A percentile compares a stretch with the other conserved stretches of the same genome.
These are phyloP conservation scores for Ornithorhynchus anatinus DNA, from an alignment of 2,113 vertebrate species.

Conservation along the genomic window DNA sequence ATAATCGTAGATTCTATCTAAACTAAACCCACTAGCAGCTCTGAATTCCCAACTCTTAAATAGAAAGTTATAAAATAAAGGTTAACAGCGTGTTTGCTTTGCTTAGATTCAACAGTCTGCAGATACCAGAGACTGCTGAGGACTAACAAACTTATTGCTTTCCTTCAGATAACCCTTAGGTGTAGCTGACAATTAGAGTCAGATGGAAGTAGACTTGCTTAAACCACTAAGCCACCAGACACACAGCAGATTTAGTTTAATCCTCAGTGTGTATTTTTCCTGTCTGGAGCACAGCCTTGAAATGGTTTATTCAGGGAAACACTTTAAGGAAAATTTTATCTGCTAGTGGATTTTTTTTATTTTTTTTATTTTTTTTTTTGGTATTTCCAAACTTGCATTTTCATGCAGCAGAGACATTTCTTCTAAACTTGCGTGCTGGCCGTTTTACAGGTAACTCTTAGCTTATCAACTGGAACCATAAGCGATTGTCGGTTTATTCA, in stretches of 20 bases:
- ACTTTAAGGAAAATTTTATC: too few relatives aligned
- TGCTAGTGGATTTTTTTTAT: too few relatives aligned
- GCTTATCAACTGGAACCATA: too few relatives aligned
- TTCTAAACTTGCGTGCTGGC: too few relatives aligned
- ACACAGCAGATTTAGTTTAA: neutral
- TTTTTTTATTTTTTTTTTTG: too few relatives aligned
- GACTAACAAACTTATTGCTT: neutral
- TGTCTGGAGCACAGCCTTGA: neutral
- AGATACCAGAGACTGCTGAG: neutral
- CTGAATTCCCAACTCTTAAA: neutral
- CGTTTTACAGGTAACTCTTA: too few relatives aligned
- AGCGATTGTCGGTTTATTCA: too few relatives aligned
- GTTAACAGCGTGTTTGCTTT: neutral
- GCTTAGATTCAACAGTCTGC: neutral
- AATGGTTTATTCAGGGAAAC: neutral
- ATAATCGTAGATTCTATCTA: neutral
- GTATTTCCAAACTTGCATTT: too few relatives aligned
- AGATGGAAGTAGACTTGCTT: neutral
- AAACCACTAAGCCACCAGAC: too few relatives aligned
- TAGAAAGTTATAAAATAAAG: neutral
- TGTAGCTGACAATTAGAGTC: neutral
- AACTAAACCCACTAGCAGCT: neutral
- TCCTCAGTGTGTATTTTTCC: neutral
- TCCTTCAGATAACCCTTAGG: rapidly evolving
- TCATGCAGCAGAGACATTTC: too few relatives aligned